These are phyloP conservation scores for Paraescarpia echinospica DNA, from an alignment of 1,140 invertebrate species.

Conservation along the genomic window DNA sequence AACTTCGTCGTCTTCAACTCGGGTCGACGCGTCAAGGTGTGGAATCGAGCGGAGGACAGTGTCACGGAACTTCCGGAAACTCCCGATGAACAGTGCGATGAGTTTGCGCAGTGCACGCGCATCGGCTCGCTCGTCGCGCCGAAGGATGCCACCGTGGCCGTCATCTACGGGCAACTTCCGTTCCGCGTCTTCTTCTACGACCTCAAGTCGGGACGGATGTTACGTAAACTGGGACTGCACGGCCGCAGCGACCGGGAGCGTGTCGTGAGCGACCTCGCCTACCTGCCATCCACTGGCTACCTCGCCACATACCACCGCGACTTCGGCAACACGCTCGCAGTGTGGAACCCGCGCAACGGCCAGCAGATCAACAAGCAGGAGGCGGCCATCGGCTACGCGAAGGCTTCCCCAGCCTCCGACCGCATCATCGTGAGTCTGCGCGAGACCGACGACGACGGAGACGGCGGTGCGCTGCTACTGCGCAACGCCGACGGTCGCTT, in stretches of 20 bases:
- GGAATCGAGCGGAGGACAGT: neutral
- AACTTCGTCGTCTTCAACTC: slow-evolving; percentile 19
- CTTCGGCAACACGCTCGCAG: slow-evolving; percentile 20
- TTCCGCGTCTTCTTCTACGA: slow-evolving; percentile 17
- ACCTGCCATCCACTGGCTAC: slow-evolving; percentile 22
- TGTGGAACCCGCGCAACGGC: slow-evolving; percentile 25
- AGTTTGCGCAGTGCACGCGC: neutral
- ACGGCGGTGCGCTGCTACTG: slow-evolving; percentile 19
- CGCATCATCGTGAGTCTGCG: slow-evolving; percentile 21
- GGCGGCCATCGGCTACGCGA: slow-evolving; percentile 9
- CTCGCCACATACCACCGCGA: slow-evolving; percentile 19
- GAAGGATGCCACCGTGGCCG: slow-evolving; percentile 19
- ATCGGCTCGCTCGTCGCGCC: neutral
- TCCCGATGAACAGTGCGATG: neutral
- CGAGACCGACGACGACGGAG: neutral
- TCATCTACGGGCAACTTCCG: slow-evolving; percentile 18
- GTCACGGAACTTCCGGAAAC: neutral
- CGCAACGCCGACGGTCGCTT: slow-evolving; percentile 19
- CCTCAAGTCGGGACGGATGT: slow-evolving; percentile 2
- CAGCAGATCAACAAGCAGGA: slow-evolving; percentile 8
- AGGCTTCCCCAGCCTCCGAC: slow-evolving; percentile 23
- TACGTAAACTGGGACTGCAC: neutral
- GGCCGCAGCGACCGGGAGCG: neutral
- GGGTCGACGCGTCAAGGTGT: slow-evolving; percentile 18
- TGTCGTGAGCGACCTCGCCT: slow-evolving; percentile 19